phyloP scores from a whole-genome alignment of 2,797 vertebrate species.

The Merluccius polli region DNA sequence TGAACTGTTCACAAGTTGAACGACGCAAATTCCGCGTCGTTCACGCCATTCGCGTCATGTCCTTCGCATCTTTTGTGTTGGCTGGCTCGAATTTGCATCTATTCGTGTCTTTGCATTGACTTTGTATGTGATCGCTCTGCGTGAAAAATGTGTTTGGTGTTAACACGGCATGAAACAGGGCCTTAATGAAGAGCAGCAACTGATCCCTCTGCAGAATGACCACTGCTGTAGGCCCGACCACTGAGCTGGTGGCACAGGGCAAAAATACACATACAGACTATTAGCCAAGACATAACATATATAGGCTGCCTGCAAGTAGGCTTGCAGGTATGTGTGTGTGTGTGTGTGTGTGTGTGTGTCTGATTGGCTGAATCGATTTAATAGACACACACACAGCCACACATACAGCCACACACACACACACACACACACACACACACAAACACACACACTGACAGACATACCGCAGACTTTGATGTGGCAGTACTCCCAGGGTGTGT shows the following conservation, averaged over 20 bases:
- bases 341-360: constrained; percentile 6
- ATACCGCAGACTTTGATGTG: constrained; percentile 94
- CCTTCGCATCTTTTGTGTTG: no score
- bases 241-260: constrained; percentile 28
- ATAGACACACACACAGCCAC: constrained; percentile 66
- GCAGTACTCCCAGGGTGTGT: constrained; percentile 94
- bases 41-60: no score
- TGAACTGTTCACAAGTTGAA: no score
- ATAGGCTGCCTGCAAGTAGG: constrained; percentile 4
- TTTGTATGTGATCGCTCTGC: no score
- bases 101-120: no score
- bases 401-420: not conserved
- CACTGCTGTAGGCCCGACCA: constrained; percentile 60
- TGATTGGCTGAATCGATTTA: not conserved
- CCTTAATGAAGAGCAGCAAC: constrained; percentile 50
- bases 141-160: no score
- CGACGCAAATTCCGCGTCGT: no score
- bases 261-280: constrained; percentile 60
- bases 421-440: constrained; percentile 20
- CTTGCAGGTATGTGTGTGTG: constrained; percentile 6
- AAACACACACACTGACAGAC: constrained; percentile 47
- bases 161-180: no score
- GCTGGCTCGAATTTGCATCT: no score
- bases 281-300: constrained; percentile 53
- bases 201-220: constrained; percentile 42